Evolutionary conservation across 1,140 invertebrate species (phyloP).

Genomic region (Lethocerus indicus): DNA sequence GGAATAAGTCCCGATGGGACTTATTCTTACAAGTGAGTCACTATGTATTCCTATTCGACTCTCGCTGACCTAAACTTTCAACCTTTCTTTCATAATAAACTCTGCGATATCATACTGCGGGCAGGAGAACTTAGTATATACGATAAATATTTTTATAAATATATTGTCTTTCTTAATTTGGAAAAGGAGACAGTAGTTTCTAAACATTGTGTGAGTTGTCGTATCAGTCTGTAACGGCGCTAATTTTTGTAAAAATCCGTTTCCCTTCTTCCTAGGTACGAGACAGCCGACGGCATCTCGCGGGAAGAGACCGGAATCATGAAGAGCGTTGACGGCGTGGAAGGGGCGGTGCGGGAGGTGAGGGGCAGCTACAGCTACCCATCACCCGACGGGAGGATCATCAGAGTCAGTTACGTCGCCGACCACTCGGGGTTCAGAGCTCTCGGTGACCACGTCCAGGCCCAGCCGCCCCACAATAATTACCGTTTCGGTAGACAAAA

Average conservation of each 20-base stretch:
- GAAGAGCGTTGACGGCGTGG: constrained; percentile 36
- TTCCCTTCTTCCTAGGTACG: constrained; percentile 16
- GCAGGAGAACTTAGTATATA: not conserved
- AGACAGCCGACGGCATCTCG: constrained; percentile 19
- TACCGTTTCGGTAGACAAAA: too few relatives aligned
- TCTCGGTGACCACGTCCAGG: not conserved
- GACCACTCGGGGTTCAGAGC: constrained; percentile 25
- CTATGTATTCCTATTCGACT: constrained; percentile 19
- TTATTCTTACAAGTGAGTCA: constrained; percentile 17
- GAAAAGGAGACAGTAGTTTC: not conserved
- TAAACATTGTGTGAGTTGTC: not conserved
- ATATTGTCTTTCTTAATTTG: not conserved
- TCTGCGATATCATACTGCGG: not conserved
- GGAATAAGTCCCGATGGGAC: constrained; percentile 14
- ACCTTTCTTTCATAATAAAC: not conserved
- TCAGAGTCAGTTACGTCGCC: constrained; percentile 56
- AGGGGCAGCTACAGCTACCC: constrained; percentile 59
- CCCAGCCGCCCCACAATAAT: too few relatives aligned
- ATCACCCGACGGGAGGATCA: constrained; percentile 59
- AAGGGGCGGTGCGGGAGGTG: constrained; percentile 38
- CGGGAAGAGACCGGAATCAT: constrained; percentile 25
- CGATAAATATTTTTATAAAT: not conserved
- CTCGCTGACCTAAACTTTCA: not conserved
- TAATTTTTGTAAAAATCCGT: not conserved
- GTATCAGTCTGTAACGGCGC: not conserved